Evolutionary conservation across 2,797 vertebrate species (phyloP), one percentile per base, ranked within the genome.

Genomic region (Erpetoichthys calabaricus): DNA sequence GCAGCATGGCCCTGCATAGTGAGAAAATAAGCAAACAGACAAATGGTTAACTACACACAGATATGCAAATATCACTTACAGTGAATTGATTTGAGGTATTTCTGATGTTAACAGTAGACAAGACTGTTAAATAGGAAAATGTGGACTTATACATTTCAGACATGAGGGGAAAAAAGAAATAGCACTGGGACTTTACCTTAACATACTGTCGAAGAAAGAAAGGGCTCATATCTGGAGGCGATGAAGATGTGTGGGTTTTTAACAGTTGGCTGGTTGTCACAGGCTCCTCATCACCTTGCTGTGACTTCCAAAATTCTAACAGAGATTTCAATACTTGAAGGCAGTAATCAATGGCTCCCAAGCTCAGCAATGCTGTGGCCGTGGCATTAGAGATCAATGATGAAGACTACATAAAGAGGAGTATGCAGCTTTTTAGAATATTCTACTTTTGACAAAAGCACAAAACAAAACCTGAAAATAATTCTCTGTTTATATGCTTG

Each of bases 131-230:
- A 25, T 25, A 25, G 25, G 25, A 25, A 25, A 25, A 25, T 25
- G 25, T 25, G 25, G 25, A 25, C 25, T 25, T 25, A 25, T 25
- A 25, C 25, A 25, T 25, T 25, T 25, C 25, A 25, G 25, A 25
- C 25, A 2, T 25, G 25, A 25, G 25, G 25, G 25, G 25, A 25
- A 25, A 25, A 25, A n/a, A 49, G 47, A 49, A 45, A 51, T 0
- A 42, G 53, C 3, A 45, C 5, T 42, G 4, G 56, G 49, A 8
- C 59, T 77, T 76, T 75, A 97, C 96, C 91, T 98, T 98, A 65
- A 99, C 96, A 25, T 99, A 99, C 66, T 99, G 96, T 6, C 95
- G 88, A 47, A 99, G 83, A 73, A 99, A 99, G 68, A 99, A 99
- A 0, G 96, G 96, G 68, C 95, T 98, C 96, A 99, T 98, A 72